Evolutionary conservation across 2,113 vertebrate genomes (phyloP), one percentile per base, ranked within the genome.

Genomic region (Nothoprocta perdicaria): DNA sequence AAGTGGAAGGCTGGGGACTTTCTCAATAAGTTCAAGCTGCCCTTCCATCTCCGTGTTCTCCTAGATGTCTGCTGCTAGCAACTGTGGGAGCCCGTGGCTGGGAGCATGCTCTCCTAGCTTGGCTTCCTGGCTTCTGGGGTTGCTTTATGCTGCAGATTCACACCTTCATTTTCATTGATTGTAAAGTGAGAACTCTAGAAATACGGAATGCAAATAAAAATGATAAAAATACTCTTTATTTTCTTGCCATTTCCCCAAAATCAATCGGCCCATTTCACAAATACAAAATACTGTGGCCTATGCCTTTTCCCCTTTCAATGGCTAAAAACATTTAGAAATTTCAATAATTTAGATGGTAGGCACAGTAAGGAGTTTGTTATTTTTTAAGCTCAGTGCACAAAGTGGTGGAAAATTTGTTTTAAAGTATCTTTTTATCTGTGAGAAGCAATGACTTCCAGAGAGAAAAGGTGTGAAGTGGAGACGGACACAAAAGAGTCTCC

Each of bases 41-140:
- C 1, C 1, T 0, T 5, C 3, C 14, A 17, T 9, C 53, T 29
- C 53, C 35, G 8, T 8, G 35, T 61, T 5, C 0, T 41, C 14
- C 22, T 66, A 57, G 18, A 4, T 43, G 9, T 5, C 16, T 63
- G 8, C 46, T 86, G 12, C 63, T 86, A 73, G 58, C 18, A 72
- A 1, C 46, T 60, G 31, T 33, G n/a, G 19, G 43, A 67, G 23
- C 27, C 73, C n/a, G 33, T 6, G 53, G 53, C 53, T 55, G 26
- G 15, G 35, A 38, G 35, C 35, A 38, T 38, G 35, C 35, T 38
- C 35, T 38, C 35, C 35, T 38, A 38, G 35, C 35, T 38, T 38
- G 35, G 35, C 35, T 38, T 38, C 35, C 53, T 55, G 26, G 15
- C 10, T 83, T 85, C 23, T 27, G 72, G 80, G 41, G 7, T 26